Percentiles rank a stretch among this genome's conserved stretches.
These are phyloP conservation scores for Carollia perspicillata DNA, from an alignment of 2,113 vertebrate species.

Conservation along the genomic window DNA sequence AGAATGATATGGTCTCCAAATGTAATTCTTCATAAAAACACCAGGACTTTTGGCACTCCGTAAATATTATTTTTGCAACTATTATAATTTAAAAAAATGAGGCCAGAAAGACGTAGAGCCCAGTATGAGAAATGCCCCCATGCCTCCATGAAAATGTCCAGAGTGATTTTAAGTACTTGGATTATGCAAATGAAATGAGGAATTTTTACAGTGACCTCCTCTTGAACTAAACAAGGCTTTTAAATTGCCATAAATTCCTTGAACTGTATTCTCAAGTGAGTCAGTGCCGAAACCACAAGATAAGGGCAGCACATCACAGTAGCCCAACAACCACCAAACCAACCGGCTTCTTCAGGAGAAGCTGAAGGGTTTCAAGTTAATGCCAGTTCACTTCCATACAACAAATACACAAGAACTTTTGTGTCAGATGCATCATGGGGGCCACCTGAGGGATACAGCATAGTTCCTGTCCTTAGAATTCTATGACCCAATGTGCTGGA, in stretches of 20 bases:
- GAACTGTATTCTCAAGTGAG: conserved; percentile 6
- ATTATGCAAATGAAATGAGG: conserved; percentile 52
- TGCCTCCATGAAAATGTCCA: background rate
- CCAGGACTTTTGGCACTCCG: background rate
- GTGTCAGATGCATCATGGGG: background rate
- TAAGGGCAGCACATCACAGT: background rate
- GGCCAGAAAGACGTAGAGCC: background rate
- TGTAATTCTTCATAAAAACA: conserved; percentile 45
- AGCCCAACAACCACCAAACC: background rate
- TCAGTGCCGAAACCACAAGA: conserved; percentile 8
- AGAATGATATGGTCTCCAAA: conserved; percentile 1
- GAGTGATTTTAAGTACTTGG: background rate
- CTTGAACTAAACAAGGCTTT: conserved; percentile 57
- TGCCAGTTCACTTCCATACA: background rate
- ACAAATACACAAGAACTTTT: background rate
- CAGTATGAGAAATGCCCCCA: background rate
- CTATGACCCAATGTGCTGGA: background rate
- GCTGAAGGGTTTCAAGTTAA: background rate
- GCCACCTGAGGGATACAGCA: background rate
- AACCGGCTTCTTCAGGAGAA: background rate
- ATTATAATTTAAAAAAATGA: background rate
- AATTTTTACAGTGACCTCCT: conserved; percentile 31
- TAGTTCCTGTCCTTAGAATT: background rate
- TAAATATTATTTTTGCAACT: conserved; percentile 42
- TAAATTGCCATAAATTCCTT: conserved; percentile 35